These are phyloP conservation scores for Peromyscus attwateri DNA, from an alignment of 2,797 vertebrate species.

Conservation along the genomic window DNA sequence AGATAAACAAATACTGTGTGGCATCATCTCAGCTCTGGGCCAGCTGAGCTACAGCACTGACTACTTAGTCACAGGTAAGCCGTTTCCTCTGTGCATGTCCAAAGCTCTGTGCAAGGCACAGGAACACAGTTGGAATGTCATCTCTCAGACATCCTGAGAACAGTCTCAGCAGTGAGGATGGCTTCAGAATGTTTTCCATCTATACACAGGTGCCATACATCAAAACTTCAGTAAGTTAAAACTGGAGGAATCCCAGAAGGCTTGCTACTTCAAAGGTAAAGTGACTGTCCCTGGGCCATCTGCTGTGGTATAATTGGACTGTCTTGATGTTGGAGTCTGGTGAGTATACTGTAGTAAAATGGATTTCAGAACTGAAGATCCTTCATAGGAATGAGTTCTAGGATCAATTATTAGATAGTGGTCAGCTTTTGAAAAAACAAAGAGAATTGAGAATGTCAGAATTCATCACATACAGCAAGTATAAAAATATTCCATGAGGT, in stretches of 20 bases:
- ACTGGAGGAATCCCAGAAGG: neutral
- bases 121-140: neutral
- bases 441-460: neutral
- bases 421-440: neutral
- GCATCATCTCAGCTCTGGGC: neutral
- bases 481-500: neutral
- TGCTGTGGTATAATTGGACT: neutral
- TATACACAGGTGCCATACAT: neutral
- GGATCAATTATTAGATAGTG: neutral
- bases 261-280: conserved; percentile 8
- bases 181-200: neutral
- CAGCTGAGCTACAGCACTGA: neutral
- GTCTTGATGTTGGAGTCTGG: neutral
- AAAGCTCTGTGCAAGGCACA: neutral
- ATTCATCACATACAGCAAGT: neutral
- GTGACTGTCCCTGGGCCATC: neutral
- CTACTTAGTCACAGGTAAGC: neutral
- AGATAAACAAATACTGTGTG: neutral
- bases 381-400: neutral
- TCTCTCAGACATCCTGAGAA: neutral
- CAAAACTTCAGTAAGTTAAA: conserved; percentile 44
- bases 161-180: neutral
- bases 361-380: conserved; percentile 34
- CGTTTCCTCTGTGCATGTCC: neutral
- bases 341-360: neutral